phyloP scores from a whole-genome alignment of 2,888 invertebrate genomes.

The Tolmerus cingulatus region DNA sequence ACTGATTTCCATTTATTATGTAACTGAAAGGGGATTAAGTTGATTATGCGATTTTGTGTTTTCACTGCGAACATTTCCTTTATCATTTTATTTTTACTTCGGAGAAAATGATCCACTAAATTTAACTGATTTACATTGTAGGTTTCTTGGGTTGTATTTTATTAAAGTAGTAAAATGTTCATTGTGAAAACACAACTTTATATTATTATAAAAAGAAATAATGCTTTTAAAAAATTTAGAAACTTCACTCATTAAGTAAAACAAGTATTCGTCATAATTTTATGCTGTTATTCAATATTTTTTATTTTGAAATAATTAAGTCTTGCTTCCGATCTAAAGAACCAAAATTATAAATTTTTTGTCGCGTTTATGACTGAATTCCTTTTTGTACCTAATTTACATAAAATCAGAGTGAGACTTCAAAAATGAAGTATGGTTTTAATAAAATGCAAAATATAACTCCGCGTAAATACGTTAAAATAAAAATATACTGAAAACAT shows the following conservation, averaged over 20 bases:
- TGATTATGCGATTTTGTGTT: background rate
- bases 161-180: background rate
- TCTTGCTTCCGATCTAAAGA: background rate
- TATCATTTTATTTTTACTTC: background rate
- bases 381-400: background rate
- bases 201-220: background rate
- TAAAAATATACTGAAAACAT: background rate
- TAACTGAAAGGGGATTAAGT: background rate
- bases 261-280: background rate
- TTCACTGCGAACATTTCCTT: background rate
- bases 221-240: background rate
- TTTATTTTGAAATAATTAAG: background rate
- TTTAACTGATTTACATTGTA: background rate
- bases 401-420: background rate
- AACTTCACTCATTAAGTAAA: background rate
- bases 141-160: background rate
- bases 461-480: background rate
- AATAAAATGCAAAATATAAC: background rate
- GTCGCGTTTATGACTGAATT: background rate
- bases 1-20: background rate
- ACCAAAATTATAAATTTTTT: background rate
- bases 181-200: background rate
- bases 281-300: background rate
- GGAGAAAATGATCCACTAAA: background rate
- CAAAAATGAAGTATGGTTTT: background rate